Conservation (phyloP, 2,888 invertebrate species). For the Cheilosia urbana region DNA sequence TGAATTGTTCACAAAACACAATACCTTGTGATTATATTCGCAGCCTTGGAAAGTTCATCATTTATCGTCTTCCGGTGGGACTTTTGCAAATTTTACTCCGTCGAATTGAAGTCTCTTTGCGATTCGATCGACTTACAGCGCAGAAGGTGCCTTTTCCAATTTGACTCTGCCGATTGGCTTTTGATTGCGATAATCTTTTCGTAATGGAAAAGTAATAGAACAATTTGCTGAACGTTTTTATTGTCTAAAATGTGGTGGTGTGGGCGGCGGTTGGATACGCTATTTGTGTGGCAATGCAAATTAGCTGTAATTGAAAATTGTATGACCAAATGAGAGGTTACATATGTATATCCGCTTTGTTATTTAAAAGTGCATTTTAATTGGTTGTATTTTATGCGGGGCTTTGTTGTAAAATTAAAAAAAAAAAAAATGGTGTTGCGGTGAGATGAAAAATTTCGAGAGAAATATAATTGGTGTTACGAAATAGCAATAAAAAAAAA, state of each 20-base stretch:
- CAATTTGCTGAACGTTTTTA: slow-evolving; percentile 14
- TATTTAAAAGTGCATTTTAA: background rate
- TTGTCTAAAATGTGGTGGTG: background rate
- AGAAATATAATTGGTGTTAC: too few species aligned
- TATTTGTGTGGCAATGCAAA: background rate
- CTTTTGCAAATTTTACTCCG: background rate
- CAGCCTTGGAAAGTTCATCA: background rate
- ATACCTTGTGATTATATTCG: background rate
- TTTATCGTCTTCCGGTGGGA: slow-evolving; percentile 1
- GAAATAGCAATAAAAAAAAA: too few species aligned
- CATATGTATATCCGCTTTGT: background rate
- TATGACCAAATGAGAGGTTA: background rate
- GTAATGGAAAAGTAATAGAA: slow-evolving; percentile 10
- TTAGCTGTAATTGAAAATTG: slow-evolving; percentile 5
- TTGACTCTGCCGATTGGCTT: slow-evolving; percentile 17
- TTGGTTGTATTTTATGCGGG: background rate
- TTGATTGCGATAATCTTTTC: slow-evolving; percentile 40
- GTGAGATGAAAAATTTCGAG: too few species aligned
- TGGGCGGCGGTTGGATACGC: too few species aligned
- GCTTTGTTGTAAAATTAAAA: background rate
- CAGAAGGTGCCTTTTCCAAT: background rate
- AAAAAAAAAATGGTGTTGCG: too few species aligned
- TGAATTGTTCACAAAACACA: too few species aligned
- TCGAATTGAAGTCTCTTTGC: background rate
- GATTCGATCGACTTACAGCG: background rate